Conservation (phyloP, 2,888 invertebrate genomes). For the Caenorhabditis sinica region DNA sequence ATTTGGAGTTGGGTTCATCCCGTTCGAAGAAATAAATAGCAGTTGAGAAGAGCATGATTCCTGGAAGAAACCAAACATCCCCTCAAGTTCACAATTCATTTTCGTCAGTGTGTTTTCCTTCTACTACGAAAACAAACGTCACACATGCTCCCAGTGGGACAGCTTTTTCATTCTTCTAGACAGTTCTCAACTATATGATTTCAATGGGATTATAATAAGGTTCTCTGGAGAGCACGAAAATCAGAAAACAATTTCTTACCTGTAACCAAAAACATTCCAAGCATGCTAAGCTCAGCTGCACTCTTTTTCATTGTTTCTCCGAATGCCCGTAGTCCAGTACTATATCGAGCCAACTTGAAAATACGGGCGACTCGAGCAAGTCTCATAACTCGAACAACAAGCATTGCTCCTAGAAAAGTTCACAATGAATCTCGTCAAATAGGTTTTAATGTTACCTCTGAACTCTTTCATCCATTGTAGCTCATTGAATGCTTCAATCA, state of each 20-base stretch:
- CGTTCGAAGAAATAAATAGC: constrained; percentile 83
- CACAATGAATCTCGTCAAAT: neutral
- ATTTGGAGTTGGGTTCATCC: constrained; percentile 82
- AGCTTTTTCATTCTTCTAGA: neutral
- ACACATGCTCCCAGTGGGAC: constrained; percentile 20
- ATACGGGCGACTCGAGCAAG: constrained; percentile 81
- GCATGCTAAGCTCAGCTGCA: constrained; percentile 82
- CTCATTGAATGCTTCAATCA: constrained; percentile 76
- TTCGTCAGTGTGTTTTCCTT: constrained; percentile 6
- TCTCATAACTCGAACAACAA: constrained; percentile 81
- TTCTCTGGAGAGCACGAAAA: neutral
- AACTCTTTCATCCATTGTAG: constrained; percentile 77
- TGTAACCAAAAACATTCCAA: constrained; percentile 82
- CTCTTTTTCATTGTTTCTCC: constrained; percentile 82
- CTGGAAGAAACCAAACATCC: constrained; percentile 57
- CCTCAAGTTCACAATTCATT: constrained; percentile 13
- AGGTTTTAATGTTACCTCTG: constrained; percentile 65
- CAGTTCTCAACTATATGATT: constrained; percentile 23
- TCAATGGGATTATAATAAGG: constrained; percentile 33
- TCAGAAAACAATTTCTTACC: constrained; percentile 59
- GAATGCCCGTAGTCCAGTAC: constrained; percentile 80
- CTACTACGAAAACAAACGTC: neutral
- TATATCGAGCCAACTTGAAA: constrained; percentile 81
- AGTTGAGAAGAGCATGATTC: constrained; percentile 83
- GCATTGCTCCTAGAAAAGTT: constrained; percentile 78